Evolutionary conservation across 2,888 invertebrate genomes (phyloP).

Genomic region (Peribatodes rhomboidaria): DNA sequence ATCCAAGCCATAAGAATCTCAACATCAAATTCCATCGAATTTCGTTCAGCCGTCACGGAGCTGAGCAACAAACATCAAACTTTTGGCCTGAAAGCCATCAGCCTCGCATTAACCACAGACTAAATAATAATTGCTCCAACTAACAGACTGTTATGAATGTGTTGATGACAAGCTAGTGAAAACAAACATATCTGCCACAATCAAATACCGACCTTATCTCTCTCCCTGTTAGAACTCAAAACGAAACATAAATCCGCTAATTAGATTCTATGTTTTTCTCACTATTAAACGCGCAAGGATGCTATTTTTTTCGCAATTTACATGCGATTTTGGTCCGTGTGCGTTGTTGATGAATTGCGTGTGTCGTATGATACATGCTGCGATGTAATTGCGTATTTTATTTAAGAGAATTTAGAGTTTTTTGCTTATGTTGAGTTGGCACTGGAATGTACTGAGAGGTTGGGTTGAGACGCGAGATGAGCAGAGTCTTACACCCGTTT

Average conservation of each 20-base stretch:
- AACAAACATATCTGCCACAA: background rate
- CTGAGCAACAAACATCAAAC: too few species aligned
- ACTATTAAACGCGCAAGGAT: slow-evolving; percentile 43
- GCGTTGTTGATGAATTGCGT: slow-evolving; percentile 46
- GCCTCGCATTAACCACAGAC: too few species aligned
- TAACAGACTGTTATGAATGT: background rate
- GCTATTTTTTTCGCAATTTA: slow-evolving; percentile 48
- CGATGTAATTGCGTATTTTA: slow-evolving; percentile 9
- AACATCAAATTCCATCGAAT: too few species aligned
- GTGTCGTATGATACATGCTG: background rate
- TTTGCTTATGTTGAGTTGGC: background rate
- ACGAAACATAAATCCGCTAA: background rate
- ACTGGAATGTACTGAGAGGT: slow-evolving; percentile 4
- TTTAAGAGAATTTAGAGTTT: slow-evolving; percentile 25
- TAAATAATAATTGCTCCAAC: background rate
- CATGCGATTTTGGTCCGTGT: slow-evolving; percentile 48
- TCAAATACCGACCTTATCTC: slow-evolving; percentile 1
- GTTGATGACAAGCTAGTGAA: slow-evolving; percentile 4
- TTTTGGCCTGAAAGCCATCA: too few species aligned
- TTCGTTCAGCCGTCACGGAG: too few species aligned
- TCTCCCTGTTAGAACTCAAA: background rate
- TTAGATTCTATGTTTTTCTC: slow-evolving; percentile 22
- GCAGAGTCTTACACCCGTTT: background rate
- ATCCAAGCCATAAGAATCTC: too few species aligned
- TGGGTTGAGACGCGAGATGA: too few species aligned